Evolutionary conservation across 2,797 vertebrate genomes (phyloP).

Genomic region (Taenioides sp.): DNA sequence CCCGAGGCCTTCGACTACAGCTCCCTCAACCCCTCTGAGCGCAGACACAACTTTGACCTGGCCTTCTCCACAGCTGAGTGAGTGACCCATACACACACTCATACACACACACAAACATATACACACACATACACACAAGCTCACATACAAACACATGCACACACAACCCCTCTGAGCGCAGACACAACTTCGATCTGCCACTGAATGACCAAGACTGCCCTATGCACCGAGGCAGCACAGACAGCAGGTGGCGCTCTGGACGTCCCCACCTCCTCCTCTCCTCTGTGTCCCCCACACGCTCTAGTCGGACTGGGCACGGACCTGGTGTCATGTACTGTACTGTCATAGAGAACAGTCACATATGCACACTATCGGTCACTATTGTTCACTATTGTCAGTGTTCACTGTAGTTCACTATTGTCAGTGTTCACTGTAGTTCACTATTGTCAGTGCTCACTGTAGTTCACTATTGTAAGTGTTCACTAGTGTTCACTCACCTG

Average conservation of each 20-base stretch:
- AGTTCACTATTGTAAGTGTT: neutral
- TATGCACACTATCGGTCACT: neutral
- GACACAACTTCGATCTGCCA: constrained; percentile 92
- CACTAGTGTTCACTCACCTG: neutral
- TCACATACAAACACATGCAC: no score
- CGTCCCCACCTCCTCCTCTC: neutral
- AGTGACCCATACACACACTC: constrained; percentile 40
- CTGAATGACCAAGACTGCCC: constrained; percentile 73
- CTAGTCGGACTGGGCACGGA: neutral
- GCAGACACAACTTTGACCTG: constrained; percentile 94
- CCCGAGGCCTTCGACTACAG: constrained; percentile 93
- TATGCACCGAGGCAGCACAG: neutral
- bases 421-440: neutral
- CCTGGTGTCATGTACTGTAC: neutral
- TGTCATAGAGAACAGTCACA: neutral
- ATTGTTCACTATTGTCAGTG: neutral
- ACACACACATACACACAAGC: neutral
- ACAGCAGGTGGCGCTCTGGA: neutral
- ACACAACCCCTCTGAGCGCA: constrained; percentile 58
- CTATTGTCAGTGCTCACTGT: neutral
- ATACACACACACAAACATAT: neutral
- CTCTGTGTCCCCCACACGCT: neutral
- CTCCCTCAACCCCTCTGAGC: constrained; percentile 88
- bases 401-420: neutral
- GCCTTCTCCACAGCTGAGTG: constrained; percentile 95